These are phyloP conservation scores for Dreissena polymorpha DNA, from an alignment of 1,140 invertebrate genomes.

Conservation along the genomic window DNA sequence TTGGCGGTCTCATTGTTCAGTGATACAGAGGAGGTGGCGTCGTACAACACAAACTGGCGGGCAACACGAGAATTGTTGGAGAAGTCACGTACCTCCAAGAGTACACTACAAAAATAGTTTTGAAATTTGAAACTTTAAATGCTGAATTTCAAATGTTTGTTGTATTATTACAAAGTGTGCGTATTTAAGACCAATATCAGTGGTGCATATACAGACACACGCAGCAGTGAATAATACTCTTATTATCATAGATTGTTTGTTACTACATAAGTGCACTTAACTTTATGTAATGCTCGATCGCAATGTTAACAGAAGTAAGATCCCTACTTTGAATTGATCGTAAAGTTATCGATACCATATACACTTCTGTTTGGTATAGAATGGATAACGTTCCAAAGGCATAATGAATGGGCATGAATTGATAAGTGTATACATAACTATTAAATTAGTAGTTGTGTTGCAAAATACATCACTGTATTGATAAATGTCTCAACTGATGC, in stretches of 20 bases:
- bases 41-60: conserved; percentile 19
- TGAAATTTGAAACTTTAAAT: neutral
- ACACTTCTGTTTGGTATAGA: too few relatives aligned
- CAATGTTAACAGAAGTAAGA: too few relatives aligned
- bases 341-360: too few relatives aligned
- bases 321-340: too few relatives aligned
- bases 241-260: too few relatives aligned
- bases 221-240: too few relatives aligned
- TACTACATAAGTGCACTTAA: too few relatives aligned
- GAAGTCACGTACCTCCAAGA: conserved; percentile 21
- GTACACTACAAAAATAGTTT: conserved; percentile 5
- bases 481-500: neutral
- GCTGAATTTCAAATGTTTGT: neutral
- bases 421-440: too few relatives aligned
- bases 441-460: neutral
- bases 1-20: neutral
- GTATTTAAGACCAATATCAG: neutral
- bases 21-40: neutral
- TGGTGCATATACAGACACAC: too few relatives aligned
- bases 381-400: too few relatives aligned
- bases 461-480: neutral
- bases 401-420: too few relatives aligned
- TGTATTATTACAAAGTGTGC: neutral
- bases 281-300: too few relatives aligned
- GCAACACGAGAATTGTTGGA: conserved; percentile 43